Conservation (phyloP, 2,113 vertebrate genomes). For the Vombatus ursinus region DNA sequence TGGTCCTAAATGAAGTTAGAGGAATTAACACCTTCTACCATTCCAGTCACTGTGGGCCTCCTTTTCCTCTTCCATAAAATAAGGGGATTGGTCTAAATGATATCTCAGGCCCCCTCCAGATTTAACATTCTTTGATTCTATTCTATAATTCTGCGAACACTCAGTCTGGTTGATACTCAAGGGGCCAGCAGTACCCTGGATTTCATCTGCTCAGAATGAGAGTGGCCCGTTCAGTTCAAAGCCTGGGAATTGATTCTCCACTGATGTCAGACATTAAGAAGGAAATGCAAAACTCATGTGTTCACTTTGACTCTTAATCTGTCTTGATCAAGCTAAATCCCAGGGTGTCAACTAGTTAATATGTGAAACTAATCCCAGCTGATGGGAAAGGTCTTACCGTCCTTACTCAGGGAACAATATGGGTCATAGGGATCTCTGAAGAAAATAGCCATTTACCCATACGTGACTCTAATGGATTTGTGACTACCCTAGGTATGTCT, state of each 20-base stretch:
- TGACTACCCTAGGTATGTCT: not conserved
- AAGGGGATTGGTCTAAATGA: not conserved
- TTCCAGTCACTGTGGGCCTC: not conserved
- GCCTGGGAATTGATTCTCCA: not conserved
- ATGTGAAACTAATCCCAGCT: not conserved
- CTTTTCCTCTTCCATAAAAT: not conserved
- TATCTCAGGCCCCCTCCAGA: not conserved
- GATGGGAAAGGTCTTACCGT: not conserved
- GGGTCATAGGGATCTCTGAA: not conserved
- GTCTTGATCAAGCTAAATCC: not conserved
- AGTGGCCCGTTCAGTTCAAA: not conserved
- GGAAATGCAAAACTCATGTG: not conserved
- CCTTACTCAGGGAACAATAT: not conserved
- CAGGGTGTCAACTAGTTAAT: not conserved
- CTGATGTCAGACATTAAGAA: not conserved
- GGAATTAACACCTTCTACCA: not conserved
- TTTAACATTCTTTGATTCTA: not conserved
- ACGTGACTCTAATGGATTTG: not conserved
- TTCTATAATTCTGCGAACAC: not conserved
- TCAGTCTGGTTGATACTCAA: not conserved
- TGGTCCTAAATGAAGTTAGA: not conserved
- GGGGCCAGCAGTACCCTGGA: not conserved
- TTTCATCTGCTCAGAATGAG: not conserved
- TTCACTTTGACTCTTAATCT: not conserved
- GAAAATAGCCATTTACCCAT: not conserved